A percentile compares a stretch with the other conserved stretches of the same genome.
Evolutionary conservation across 92 coral and sea anemone genomes (phyloP).

Genomic region (Parazoanthus atlanticus): DNA sequence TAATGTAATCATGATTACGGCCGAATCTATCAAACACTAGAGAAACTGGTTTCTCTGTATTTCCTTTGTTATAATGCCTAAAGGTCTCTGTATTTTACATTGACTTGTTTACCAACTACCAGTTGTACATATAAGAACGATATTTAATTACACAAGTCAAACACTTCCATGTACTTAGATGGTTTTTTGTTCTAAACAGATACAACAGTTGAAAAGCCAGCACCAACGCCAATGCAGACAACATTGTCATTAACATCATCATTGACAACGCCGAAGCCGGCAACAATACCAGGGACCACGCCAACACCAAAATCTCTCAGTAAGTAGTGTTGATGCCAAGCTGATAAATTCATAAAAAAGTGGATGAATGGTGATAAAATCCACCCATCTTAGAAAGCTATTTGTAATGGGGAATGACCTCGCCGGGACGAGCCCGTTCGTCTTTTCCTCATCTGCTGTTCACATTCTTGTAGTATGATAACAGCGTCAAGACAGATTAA

Average conservation of each 20-base stretch:
- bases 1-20: not conserved
- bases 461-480: too few relatives aligned
- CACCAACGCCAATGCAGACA: not conserved
- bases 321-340: not conserved
- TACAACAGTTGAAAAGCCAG: not conserved
- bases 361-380: too few relatives aligned
- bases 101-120: too few relatives aligned
- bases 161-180: not conserved
- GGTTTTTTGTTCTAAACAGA: not conserved
- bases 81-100: not conserved
- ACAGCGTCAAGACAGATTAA: too few relatives aligned
- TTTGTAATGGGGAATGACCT: too few relatives aligned
- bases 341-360: too few relatives aligned
- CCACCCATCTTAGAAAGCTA: too few relatives aligned
- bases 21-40: not conserved
- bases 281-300: not conserved
- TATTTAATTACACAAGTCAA: not conserved
- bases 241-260: not conserved
- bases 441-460: too few relatives aligned
- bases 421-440: too few relatives aligned
- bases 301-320: not conserved
- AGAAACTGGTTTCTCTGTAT: not conserved
- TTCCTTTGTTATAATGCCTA: not conserved
- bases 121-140: not conserved
- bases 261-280: not conserved